A percentile compares a stretch with the other conserved stretches of the same genome.
phyloP scores from a whole-genome alignment of 2,797 vertebrate genomes.

The Anisognathus igniventris region DNA sequence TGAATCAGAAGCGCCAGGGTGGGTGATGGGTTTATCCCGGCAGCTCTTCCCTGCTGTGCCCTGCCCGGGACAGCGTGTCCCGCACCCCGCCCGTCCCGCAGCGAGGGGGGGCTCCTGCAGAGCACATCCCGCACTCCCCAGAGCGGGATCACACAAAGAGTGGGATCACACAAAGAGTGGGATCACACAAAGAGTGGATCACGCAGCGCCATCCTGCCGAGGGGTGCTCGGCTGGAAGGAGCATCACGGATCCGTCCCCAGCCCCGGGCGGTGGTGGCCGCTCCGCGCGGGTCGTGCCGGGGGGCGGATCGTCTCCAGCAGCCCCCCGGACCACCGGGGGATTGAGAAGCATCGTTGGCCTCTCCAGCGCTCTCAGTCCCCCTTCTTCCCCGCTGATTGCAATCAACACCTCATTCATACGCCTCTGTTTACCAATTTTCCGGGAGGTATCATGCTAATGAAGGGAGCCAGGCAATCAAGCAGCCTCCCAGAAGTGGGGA shows the following conservation, averaged over 20 bases:
- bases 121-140: accelerated
- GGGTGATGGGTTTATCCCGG: background rate
- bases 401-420: conserved; percentile 68
- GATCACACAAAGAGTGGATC: accelerated
- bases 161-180: accelerated
- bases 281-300: background rate
- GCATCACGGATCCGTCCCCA: background rate
- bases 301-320: conserved; percentile 8
- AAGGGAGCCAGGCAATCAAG: conserved; percentile 45
- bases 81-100: background rate
- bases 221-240: background rate
- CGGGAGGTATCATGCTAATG: conserved; percentile 44
- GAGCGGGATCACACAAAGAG: accelerated
- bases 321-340: background rate
- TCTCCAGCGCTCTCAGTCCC: conserved; percentile 19
- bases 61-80: background rate
- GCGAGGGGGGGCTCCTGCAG: accelerated
- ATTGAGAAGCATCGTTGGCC: background rate
- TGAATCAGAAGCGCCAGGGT: background rate
- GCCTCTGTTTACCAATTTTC: conserved; percentile 46
- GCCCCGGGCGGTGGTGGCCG: background rate
- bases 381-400: conserved; percentile 63
- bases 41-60: background rate
- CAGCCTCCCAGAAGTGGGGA: conserved; percentile 8
- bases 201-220: accelerated